Evolutionary conservation across 23 tunicate genomes (phyloP), one percentile per base, ranked within the genome.

Genomic region (Pegea sp.): DNA sequence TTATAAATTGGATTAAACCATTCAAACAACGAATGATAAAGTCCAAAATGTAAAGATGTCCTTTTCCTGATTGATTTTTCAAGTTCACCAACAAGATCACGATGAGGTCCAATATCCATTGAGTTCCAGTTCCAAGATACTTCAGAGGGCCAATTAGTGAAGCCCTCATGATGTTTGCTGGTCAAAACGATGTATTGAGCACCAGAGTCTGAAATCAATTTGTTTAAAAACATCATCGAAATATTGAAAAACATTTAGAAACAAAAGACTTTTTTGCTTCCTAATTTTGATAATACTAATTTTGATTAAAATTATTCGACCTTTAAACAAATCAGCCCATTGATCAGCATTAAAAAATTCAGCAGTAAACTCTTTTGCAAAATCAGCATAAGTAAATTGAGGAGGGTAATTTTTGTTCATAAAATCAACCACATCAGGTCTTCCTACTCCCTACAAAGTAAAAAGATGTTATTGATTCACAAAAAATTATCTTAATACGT

Each of bases 11-110:
- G 89, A 53, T 76, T 76, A 56, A 76, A 76, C 89, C 89, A 76
- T 56, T 76, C 89, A 56, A 61, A 76, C 28, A 76, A 48, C 2
- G 93, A n/a, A n/a, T n/a, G n/a, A n/a, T n/a, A n/a, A n/a, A n/a
- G n/a, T n/a, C n/a, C n/a, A n/a, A n/a, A n/a, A 80, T 57, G 62
- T 1, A 81, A 21, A 11, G 43, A 33, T 22, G 86, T 62, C 30
- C 49, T 54, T 23, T 62, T 74, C 57, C 76, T 56, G n/a, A 81
- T 68, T 5, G 95, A 68, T 18, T 24, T 38, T 2, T 73, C 93
- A 0, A 80, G 72, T 8, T 72, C 93, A n/a, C 93, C 93, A 31
- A 80, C 93, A 28, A 80, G 24, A n/a, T n/a, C n/a, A n/a, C n/a
- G n/a, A n/a, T n/a, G n/a, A n/a, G n/a, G n/a, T n/a, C n/a, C n/a